phyloP scores from a whole-genome alignment of 2,113 vertebrate species.

The Cyprinus carpio region DNA sequence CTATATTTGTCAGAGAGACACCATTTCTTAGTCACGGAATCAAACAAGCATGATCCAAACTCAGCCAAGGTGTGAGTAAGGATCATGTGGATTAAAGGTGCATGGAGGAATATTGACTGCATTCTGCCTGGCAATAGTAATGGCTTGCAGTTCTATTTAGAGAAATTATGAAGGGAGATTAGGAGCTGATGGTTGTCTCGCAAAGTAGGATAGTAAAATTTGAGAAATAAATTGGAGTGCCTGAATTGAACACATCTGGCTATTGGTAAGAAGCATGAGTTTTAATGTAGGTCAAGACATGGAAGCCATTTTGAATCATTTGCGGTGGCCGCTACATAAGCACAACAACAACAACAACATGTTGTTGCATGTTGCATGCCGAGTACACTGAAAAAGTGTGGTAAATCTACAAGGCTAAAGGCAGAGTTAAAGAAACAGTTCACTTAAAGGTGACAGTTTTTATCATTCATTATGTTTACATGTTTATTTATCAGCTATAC shows the following conservation, averaged over 20 bases:
- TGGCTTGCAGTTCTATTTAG: neutral
- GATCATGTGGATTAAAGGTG: neutral
- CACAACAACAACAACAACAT: too few species aligned
- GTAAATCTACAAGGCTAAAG: neutral
- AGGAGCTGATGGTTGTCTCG: neutral
- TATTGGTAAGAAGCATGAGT: neutral
- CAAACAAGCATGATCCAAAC: constrained; percentile 6
- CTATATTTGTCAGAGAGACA: constrained; percentile 6
- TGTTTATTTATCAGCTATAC: neutral
- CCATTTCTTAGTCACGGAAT: neutral
- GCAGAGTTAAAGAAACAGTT: neutral
- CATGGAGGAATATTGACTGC: neutral
- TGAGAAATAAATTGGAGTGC: neutral
- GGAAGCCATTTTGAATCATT: neutral
- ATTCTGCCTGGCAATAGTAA: neutral
- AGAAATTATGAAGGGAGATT: neutral
- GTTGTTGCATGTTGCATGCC: neutral
- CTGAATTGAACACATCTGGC: neutral
- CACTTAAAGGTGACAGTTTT: neutral
- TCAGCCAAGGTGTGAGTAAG: constrained; percentile 2
- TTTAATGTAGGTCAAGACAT: constrained; percentile 9
- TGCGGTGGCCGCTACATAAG: neutral
- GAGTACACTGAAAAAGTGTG: neutral
- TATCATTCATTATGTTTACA: neutral
- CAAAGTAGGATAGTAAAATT: neutral